Base-by-base conservation (phyloP, 2,888 invertebrate genomes). In the Venustoraphidia nigricollis region DNA sequence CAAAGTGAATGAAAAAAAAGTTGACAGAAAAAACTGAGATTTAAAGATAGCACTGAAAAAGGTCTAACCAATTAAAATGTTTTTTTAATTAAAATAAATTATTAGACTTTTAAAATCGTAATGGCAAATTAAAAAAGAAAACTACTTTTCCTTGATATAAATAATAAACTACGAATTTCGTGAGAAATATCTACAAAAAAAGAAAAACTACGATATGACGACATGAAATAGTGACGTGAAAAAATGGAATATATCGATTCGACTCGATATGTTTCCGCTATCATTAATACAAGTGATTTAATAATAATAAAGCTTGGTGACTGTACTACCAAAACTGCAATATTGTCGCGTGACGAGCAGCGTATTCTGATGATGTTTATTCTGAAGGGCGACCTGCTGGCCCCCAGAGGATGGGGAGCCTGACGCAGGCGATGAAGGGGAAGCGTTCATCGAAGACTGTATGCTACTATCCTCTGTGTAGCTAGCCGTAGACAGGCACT, bases 271-370 rank as follows among this genome's bases (percentile, higher is more conserved):
- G 27, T 3, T 27, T 27, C 27, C 27, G 27, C 27, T 27, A 27
- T 27, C 6, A 27, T 44, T 46, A 45, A 54, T 40, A 37, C 45
- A 41, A 35, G 43, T 49, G 46, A 44, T 52, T 41, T 37, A 50
- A 49, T 41, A 41, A 52, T 51, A 41, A 57, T 57, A 53, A 53
- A 27, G 27, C 27, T 70, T 72, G 78, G 78, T 79, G 79, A 77
- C 80, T 79, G 81, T 87, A 87, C 86, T 88, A 87, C 87, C 87
- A 84, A 88, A 86, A 84, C 87, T 88, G 86, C 84, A 86, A 85
- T 87, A 88, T 79, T 87, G 87, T 76, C 87, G 82, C 77, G 85
- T 81, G 76, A 82, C 79, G 72, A 82, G 79, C 72, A 83, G 78
- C 74, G 73, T 72, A 6, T 27, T 27, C 14, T 66, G 66, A 73